Evolutionary conservation across 2,113 vertebrate species (phyloP).

Genomic region (Willisornis vidua): DNA sequence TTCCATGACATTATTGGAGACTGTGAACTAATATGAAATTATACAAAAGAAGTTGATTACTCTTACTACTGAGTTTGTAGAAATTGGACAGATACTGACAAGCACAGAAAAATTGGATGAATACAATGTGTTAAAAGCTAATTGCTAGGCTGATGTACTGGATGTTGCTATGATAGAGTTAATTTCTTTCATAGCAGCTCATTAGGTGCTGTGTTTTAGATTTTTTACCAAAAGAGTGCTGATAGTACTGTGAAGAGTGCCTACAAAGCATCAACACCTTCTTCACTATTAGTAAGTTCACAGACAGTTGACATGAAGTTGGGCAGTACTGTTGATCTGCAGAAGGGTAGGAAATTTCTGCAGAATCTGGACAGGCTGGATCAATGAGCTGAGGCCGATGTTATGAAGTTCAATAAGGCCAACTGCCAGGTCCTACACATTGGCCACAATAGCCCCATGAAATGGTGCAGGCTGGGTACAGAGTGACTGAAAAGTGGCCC

Average conservation of each 20-base stretch:
- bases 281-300: neutral
- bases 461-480: accelerated
- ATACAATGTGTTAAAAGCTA: neutral
- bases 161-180: neutral
- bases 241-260: neutral
- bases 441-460: neutral
- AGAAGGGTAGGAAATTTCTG: neutral
- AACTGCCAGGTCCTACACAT: neutral
- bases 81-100: neutral
- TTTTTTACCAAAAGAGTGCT: neutral
- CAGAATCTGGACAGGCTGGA: neutral
- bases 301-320: neutral
- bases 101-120: neutral
- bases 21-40: neutral
- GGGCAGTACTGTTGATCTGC: neutral
- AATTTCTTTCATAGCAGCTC: neutral
- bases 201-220: neutral
- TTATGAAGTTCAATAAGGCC: neutral
- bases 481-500: neutral
- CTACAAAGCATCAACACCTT: neutral
- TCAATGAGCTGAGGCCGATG: accelerated
- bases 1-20: neutral
- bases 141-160: neutral
- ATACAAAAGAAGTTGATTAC: neutral
- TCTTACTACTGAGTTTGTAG: neutral